These are phyloP conservation scores for Chrysopilus asiliformis DNA, from an alignment of 2,888 invertebrate species.

Conservation along the genomic window DNA sequence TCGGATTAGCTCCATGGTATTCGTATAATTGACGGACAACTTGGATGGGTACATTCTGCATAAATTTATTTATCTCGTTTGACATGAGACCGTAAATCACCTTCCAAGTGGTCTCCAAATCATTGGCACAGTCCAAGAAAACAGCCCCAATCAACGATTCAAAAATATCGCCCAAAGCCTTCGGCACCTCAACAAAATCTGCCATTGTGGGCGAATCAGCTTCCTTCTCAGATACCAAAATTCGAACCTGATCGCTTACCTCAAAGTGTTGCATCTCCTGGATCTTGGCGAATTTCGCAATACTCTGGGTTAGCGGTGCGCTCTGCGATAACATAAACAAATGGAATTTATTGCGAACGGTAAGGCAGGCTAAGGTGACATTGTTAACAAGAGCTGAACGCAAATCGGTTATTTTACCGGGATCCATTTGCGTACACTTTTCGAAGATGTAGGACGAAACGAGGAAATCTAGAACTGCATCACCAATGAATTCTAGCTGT, in stretches of 20 bases:
- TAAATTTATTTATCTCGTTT: conserved; percentile 72
- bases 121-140: conserved; percentile 69
- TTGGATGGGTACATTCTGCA: conserved; percentile 71
- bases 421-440: conserved; percentile 49
- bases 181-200: conserved; percentile 74
- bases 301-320: conserved; percentile 34
- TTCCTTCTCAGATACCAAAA: conserved; percentile 27
- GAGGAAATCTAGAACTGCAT: conserved; percentile 81
- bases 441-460: conserved; percentile 82
- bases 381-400: conserved; percentile 95
- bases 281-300: conserved; percentile 33
- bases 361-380: conserved; percentile 80
- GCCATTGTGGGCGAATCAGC: conserved; percentile 29
- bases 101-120: conserved; percentile 61
- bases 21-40: conserved; percentile 78
- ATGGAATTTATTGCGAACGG: conserved; percentile 75
- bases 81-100: conserved; percentile 74
- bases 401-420: conserved; percentile 84
- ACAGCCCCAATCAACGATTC: conserved; percentile 86
- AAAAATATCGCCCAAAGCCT: conserved; percentile 84
- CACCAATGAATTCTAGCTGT: conserved; percentile 79
- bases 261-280: conserved; percentile 26
- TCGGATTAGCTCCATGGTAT: conserved; percentile 59
- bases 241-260: conserved; percentile 29
- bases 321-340: conserved; percentile 49